Percentiles rank a stretch among this genome's conserved stretches.
Conservation (phyloP, 2,888 invertebrate species). For the Blomia tropicalis region DNA sequence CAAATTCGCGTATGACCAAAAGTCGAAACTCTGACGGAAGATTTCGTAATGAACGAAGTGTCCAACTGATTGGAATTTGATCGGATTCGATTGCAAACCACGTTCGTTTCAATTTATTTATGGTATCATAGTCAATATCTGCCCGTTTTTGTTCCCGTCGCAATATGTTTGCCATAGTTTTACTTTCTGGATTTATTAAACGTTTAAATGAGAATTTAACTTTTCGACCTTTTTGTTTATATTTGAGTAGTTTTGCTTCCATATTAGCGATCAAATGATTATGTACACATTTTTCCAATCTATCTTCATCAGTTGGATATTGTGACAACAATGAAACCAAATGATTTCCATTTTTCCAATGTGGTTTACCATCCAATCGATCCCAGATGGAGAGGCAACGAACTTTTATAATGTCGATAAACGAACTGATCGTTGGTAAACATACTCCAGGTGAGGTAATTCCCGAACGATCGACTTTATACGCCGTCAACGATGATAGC, state of each 20-base stretch:
- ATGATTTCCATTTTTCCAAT: neutral
- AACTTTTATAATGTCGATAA: neutral
- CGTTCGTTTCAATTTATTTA: neutral
- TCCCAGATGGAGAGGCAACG: conserved; percentile 20
- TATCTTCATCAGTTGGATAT: neutral
- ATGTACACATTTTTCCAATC: neutral
- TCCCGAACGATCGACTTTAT: conserved; percentile 1
- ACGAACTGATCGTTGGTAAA: conserved; percentile 6
- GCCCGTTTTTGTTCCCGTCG: neutral
- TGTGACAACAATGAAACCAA: neutral
- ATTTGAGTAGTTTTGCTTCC: neutral
- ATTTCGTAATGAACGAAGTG: conserved; percentile 5
- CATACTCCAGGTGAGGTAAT: neutral
- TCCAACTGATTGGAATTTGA: conserved; percentile 10
- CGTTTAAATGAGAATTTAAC: neutral
- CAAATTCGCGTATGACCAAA: neutral
- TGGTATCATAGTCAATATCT: neutral
- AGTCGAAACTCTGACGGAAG: conserved; percentile 11
- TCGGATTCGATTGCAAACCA: neutral
- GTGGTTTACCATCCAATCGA: conserved; percentile 10
- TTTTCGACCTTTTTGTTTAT: neutral
- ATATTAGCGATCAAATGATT: neutral
- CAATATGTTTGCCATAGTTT: neutral
- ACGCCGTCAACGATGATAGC: neutral
- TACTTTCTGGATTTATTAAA: neutral